These are phyloP conservation scores for Troilus luridus DNA, from an alignment of 2,888 invertebrate species.

Conservation along the genomic window DNA sequence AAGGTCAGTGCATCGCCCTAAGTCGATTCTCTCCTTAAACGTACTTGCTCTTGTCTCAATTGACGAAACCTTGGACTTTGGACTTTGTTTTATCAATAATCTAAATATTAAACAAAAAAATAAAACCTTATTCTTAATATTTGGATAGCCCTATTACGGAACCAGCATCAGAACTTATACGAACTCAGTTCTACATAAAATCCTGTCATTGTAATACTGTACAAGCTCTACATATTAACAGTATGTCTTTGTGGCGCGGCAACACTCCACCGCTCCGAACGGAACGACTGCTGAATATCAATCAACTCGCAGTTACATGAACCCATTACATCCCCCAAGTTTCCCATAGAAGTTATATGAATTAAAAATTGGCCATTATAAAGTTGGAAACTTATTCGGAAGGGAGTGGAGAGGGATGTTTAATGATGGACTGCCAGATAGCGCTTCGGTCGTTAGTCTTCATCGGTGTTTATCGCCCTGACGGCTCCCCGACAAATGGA, in stretches of 20 bases:
- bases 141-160: background rate
- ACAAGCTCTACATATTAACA: slow-evolving; percentile 6
- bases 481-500: slow-evolving; percentile 13
- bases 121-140: too few species aligned
- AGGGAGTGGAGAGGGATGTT: background rate
- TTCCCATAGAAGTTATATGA: background rate
- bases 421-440: slow-evolving; percentile 37
- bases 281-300: background rate
- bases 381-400: background rate
- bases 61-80: too few species aligned
- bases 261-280: background rate
- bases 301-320: background rate
- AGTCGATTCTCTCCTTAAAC: too few species aligned
- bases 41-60: too few species aligned
- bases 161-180: background rate
- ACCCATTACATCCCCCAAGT: background rate
- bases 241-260: background rate
- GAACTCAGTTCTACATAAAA: background rate
- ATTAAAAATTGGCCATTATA: slow-evolving; percentile 31
- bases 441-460: slow-evolving; percentile 15
- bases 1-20: too few species aligned
- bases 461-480: slow-evolving; percentile 36
- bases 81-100: too few species aligned
- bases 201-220: background rate
- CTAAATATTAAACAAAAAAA: too few species aligned